Conservation (phyloP, 1,140 invertebrate genomes). For the Aphelinus atriplicis region DNA sequence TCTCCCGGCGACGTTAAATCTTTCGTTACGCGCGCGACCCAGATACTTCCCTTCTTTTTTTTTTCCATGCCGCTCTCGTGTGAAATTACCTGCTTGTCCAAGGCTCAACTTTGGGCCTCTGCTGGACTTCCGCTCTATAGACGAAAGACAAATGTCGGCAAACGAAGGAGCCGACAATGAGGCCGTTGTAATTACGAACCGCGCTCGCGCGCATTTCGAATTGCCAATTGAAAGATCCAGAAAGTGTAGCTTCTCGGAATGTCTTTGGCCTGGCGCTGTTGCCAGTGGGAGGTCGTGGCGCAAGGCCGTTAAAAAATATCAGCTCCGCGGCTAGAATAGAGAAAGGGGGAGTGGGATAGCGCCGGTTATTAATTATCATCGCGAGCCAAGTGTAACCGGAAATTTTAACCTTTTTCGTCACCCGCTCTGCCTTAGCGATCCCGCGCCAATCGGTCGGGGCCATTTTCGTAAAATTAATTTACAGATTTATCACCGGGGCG, state of each 20-base stretch:
- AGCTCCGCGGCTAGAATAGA: background rate
- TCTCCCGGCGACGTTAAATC: no score
- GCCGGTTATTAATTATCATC: conserved; percentile 30
- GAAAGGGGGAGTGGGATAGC: background rate
- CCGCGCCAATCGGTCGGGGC: background rate
- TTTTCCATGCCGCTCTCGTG: no score
- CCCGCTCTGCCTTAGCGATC: background rate
- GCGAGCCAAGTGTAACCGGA: conserved; percentile 5
- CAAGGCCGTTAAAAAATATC: conserved; percentile 20
- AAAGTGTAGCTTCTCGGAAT: conserved; percentile 31
- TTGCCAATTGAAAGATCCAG: conserved; percentile 15
- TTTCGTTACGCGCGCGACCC: no score
- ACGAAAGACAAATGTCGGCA: no score
- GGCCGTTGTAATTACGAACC: no score
- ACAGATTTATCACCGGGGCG: background rate
- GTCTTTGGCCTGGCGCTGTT: background rate
- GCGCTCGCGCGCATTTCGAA: background rate
- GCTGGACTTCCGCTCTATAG: no score
- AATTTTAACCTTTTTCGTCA: conserved; percentile 20
- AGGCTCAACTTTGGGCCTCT: no score
- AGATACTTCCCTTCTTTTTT: no score
- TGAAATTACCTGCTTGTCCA: no score
- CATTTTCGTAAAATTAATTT: conserved; percentile 13
- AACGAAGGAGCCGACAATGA: no score
- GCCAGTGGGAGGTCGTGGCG: background rate